These are phyloP conservation scores for Leptopilina clavipes DNA, from an alignment of 1,140 invertebrate species.

Conservation along the genomic window DNA sequence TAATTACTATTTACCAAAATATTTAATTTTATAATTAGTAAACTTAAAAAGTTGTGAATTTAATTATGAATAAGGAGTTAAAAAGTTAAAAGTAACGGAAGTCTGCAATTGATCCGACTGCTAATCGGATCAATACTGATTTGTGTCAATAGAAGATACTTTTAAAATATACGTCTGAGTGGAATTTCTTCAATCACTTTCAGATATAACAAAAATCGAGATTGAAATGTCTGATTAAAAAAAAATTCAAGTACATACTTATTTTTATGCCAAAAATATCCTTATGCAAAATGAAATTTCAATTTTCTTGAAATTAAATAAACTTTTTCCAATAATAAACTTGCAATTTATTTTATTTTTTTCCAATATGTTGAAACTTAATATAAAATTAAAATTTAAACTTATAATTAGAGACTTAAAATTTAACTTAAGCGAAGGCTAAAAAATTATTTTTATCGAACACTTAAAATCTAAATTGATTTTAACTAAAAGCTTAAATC, in stretches of 20 bases:
- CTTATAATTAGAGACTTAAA: no score
- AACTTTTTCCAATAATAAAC: no score
- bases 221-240: neutral
- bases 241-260: neutral
- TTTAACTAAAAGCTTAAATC: neutral
- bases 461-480: neutral
- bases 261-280: neutral
- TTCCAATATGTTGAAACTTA: no score
- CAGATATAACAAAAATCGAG: conserved; percentile 6
- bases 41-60: neutral
- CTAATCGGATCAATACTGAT: conserved; percentile 32
- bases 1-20: no score
- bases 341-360: no score
- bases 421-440: no score
- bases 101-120: neutral
- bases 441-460: no score
- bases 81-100: neutral
- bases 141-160: conserved; percentile 12
- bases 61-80: neutral
- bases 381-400: no score
- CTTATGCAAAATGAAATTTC: neutral
- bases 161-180: neutral
- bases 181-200: conserved; percentile 13
- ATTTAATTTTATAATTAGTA: no score
- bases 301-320: no score